A percentile compares a stretch with the other conserved stretches of the same genome.
Conservation (phyloP, 1,140 invertebrate species). For the Calephelis nemesis region DNA sequence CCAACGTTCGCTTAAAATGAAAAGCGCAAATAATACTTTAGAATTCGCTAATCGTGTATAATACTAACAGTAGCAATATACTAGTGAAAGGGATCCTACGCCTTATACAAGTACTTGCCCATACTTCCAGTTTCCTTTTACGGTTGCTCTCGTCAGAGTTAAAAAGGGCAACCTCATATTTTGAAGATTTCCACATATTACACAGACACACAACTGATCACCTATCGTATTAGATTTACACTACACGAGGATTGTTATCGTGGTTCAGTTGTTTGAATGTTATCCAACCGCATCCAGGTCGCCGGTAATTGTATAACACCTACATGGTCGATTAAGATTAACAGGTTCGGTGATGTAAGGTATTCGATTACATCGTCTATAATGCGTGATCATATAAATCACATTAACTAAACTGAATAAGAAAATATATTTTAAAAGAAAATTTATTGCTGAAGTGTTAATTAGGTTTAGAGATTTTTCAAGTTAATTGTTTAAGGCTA, state of each 20-base stretch:
- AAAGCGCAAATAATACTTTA: no score
- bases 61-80: background rate
- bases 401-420: background rate
- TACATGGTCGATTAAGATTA: slow-evolving; percentile 36
- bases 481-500: no score
- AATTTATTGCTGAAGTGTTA: background rate
- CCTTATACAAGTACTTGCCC: slow-evolving; percentile 1
- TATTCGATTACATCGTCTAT: slow-evolving; percentile 10
- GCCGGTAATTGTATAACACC: slow-evolving; percentile 39
- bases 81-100: slow-evolving; percentile 1
- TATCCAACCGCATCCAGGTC: slow-evolving; percentile 44
- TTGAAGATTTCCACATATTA: slow-evolving; percentile 6
- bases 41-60: no score
- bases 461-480: no score
- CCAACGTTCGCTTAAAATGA: no score
- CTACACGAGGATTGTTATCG: slow-evolving; percentile 30
- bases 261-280: slow-evolving; percentile 33
- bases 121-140: slow-evolving; percentile 8
- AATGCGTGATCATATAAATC: slow-evolving; percentile 13
- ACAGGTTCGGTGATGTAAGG: slow-evolving; percentile 17
- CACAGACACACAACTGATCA: slow-evolving; percentile 27
- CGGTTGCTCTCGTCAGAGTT: background rate
- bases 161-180: slow-evolving; percentile 10
- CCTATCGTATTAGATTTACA: slow-evolving; percentile 28
- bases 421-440: slow-evolving; percentile 9